Base-by-base conservation (phyloP, 2,797 vertebrate genomes). In the Melanogrammus aeglefinus region DNA sequence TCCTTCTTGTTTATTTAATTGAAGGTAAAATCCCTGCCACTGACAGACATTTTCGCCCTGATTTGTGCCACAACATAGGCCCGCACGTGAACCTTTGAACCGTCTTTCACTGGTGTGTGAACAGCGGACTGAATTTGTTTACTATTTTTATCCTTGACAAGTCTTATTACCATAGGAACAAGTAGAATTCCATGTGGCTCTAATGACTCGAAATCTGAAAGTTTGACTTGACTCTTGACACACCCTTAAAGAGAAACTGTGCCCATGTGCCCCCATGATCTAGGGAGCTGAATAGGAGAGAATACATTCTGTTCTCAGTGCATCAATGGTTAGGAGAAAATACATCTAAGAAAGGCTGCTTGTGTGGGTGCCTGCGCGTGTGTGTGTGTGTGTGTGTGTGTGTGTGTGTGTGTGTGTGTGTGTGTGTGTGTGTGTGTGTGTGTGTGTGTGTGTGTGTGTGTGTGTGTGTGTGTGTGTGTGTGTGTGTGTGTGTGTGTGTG, bases 141-240 rank as follows among this genome's bases (percentile, higher is more conserved):
- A 66, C 63, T 24, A 24, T 27, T 66, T 66, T 66, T 10, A 66
- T 66, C 57, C 57, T 63, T 24, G 21, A 24, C 21, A 63, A 6
- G 6, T 63, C 57, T n/a, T 66, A 66, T 66, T 27, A 66, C 63
- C 63, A 66, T 66, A n/a, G 63, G n/a, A 66, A 66, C 63, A 66
- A 66, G 63, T 66, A 24, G n/a, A 66, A 66, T 6, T 66, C 24
- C 24, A 63, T 66, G 63, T 27, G n/a, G 63, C 63, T 66, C 63
- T 66, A 66, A 66, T 66, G 63, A 66, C 24, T 66, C 27, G n/a
- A 27, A 27, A 24, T 63, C 21, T 63, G 57, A n/a, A 63, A 66
- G 63, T 66, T 66, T 66, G 63, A 10, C n/a, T 66, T 27, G 63
- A 66, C 63, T 66, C 10, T 66, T 66, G 63, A 66, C 24, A 24